Conservation (phyloP, 2,113 vertebrate genomes). For the Ifrita kowaldi region DNA sequence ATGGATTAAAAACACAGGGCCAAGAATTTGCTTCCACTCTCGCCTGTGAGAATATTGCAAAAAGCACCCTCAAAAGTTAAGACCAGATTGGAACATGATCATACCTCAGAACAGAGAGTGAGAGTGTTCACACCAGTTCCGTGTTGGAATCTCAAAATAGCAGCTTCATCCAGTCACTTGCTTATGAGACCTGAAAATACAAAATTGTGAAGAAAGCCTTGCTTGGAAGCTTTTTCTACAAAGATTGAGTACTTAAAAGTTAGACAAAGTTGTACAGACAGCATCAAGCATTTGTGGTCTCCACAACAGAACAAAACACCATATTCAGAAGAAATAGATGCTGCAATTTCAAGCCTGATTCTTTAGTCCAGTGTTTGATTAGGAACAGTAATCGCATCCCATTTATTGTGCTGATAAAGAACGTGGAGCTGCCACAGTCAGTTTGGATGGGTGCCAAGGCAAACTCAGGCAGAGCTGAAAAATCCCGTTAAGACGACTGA, state of each 20-base stretch:
- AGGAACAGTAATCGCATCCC: not conserved
- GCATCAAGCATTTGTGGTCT: not conserved
- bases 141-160: not conserved
- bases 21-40: not conserved
- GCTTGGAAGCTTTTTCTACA: not conserved
- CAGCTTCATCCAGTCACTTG: not conserved
- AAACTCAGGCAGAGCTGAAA: slow-evolving; percentile 13
- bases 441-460: slow-evolving; percentile 17
- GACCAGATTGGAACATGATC: rapidly evolving
- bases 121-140: not conserved
- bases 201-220: not conserved
- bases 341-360: not conserved
- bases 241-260: not conserved
- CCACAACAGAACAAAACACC: not conserved
- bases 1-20: not conserved
- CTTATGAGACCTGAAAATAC: not conserved
- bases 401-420: slow-evolving; percentile 23
- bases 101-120: not conserved
- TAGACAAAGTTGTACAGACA: not conserved
- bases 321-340: not conserved
- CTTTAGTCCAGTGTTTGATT: not conserved
- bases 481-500: not conserved
- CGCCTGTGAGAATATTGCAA: not conserved
- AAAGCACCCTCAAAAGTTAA: not conserved
- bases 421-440: not conserved